Percentiles rank a stretch among this genome's conserved stretches.
Conservation (phyloP, 2,113 vertebrate species). For the Procavia capensis region DNA sequence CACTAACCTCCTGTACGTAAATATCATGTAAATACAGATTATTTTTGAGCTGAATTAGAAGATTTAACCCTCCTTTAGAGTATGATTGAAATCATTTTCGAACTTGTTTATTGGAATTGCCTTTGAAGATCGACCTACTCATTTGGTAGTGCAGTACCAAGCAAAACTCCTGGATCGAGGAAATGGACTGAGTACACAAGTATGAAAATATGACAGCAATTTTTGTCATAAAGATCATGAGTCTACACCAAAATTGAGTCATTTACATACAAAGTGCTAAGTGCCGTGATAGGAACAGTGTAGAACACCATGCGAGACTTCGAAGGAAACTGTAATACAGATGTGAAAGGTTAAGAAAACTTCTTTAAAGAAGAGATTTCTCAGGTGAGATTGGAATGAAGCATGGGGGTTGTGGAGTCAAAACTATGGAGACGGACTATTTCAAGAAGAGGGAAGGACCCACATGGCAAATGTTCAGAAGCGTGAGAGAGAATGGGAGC, state of each 20-base stretch:
- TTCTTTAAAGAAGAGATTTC: not conserved
- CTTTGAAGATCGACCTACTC: slow-evolving; percentile 51
- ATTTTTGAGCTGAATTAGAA: slow-evolving; percentile 61
- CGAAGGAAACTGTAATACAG: not conserved
- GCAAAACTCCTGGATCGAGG: not conserved
- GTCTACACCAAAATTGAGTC: not conserved
- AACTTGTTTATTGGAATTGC: slow-evolving; percentile 3
- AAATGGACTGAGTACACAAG: not conserved
- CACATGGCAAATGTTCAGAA: not conserved
- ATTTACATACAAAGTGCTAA: not conserved
- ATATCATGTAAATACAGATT: not conserved
- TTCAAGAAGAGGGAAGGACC: not conserved
- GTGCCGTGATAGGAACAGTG: not conserved
- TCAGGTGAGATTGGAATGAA: not conserved
- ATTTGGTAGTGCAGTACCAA: not conserved
- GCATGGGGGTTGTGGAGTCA: not conserved
- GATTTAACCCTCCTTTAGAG: slow-evolving; percentile 7
- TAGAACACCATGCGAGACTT: not conserved
- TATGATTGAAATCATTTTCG: slow-evolving; percentile 27
- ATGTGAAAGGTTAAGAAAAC: not conserved
- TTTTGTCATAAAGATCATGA: not conserved
- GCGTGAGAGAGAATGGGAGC: not conserved
- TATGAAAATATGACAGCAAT: not conserved
- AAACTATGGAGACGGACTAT: not conserved
- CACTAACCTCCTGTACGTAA: not conserved